A percentile compares a stretch with the other conserved stretches of the same genome.
Conservation (phyloP, 2,888 invertebrate species). For the Lepidochitona cinerea region DNA sequence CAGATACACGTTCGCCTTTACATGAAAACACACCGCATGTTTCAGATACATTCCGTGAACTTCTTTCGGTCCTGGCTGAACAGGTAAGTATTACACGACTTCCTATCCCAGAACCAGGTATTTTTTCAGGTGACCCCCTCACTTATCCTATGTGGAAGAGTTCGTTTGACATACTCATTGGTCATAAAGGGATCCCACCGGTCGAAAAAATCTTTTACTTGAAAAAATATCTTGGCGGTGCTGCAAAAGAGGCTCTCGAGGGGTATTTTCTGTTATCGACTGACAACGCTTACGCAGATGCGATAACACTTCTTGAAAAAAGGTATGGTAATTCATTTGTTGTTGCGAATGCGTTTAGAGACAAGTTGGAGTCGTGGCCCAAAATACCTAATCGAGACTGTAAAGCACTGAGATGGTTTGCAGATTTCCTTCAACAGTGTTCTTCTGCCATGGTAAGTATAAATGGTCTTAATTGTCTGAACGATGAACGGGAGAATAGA, state of each 20-base stretch:
- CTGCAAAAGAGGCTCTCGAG: conserved; percentile 29
- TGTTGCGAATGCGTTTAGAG: conserved; percentile 24
- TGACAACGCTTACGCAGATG: conserved; percentile 23
- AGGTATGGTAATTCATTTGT: conserved; percentile 32
- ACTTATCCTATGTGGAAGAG: conserved; percentile 29
- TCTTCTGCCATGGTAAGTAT: conserved; percentile 19
- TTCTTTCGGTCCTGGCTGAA: too few species aligned
- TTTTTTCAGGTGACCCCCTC: conserved; percentile 27
- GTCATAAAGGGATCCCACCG: conserved; percentile 23
- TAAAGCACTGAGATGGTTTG: conserved; percentile 13
- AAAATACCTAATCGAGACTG: conserved; percentile 18
- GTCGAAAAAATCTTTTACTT: conserved; percentile 31
- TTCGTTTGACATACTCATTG: conserved; percentile 31
- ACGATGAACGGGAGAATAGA: conserved; percentile 24
- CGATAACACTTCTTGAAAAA: conserved; percentile 22
- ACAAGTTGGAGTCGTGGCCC: conserved; percentile 29
- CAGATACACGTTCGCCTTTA: too few species aligned
- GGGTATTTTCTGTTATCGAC: conserved; percentile 30
- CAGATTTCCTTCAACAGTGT: conserved; percentile 24
- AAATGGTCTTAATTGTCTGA: conserved; percentile 8
- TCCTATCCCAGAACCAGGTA: conserved; percentile 17
- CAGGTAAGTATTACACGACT: conserved; percentile 9
- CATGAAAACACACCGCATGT: too few species aligned
- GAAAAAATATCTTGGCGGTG: conserved; percentile 32
- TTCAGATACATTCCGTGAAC: too few species aligned